Evolutionary conservation across 2,113 vertebrate species (phyloP), one percentile per base, ranked within the genome.

Genomic region (Empidonax traillii): DNA sequence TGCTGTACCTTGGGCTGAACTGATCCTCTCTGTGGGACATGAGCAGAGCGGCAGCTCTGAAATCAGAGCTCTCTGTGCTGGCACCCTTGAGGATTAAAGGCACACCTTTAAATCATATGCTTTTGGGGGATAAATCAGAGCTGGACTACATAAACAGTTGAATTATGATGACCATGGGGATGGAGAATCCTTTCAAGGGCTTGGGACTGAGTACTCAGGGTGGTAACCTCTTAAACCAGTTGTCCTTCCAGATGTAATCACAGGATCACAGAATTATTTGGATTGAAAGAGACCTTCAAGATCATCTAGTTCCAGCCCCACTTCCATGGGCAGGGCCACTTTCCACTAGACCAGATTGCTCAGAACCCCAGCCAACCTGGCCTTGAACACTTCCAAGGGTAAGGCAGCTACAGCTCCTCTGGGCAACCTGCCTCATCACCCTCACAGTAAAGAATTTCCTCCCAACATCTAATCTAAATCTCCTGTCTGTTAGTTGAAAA

Each of bases 201-300:
- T 43, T 1, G 1, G 33, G 7, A 16, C 25, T 0, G 3, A 8
- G 2, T 33, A 53, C 3, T 9, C 0, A 3, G 16, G 5, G 9
- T 75, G n/a, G 21, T 10, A 85, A 43, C 13, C n/a, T 62, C 35
- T 82, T 49, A 58, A 85, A 63, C 10, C 31, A 43, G 13, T 22
- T 10, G 4, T 18, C 5, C 20, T 8, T n/a, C 25, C 14, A 55
- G 41, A 20, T n/a, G 22, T 39, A 31, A 41, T 22, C 20, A 55
- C 3, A 41, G 33, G 31, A 41, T 35, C 39, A 47, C 12, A 67
- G 24, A 20, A 23, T 31, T 6, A 52, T 67, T 61, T 47, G 7
- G 6, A 12, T 47, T 61, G 33, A n/a, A 61, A 73, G n/a, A 1
- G 30, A 27, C 17, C 4, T 39, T 52, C 21, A 41, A 59, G 16